These are phyloP conservation scores for Scomber japonicus DNA, from an alignment of 2,113 vertebrate species.

Conservation along the genomic window DNA sequence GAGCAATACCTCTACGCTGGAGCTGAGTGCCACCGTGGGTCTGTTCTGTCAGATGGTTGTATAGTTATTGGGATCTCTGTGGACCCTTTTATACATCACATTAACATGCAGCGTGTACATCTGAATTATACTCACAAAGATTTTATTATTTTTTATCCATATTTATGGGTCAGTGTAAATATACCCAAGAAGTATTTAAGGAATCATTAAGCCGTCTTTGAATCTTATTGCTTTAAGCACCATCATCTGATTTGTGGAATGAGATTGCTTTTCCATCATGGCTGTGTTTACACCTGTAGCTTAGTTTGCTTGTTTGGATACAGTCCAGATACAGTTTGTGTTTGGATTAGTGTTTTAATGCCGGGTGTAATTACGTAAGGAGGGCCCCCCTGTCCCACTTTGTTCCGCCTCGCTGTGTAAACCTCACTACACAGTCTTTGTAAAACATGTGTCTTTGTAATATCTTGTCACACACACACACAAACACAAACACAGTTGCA, in stretches of 20 bases:
- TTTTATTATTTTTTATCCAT: constrained; percentile 22
- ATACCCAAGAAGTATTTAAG: constrained; percentile 34
- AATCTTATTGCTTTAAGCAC: constrained; percentile 29
- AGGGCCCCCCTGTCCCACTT: constrained; percentile 46
- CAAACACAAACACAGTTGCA: not conserved
- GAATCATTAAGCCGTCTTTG: constrained; percentile 33
- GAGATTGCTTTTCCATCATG: constrained; percentile 29
- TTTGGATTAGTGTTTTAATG: constrained; percentile 67
- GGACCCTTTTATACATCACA: constrained; percentile 42
- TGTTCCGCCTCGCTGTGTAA: constrained; percentile 39
- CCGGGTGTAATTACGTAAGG: constrained; percentile 55
- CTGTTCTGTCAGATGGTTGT: constrained; percentile 45
- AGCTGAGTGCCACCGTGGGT: constrained; percentile 37
- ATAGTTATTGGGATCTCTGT: constrained; percentile 42
- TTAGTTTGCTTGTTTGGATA: constrained; percentile 47
- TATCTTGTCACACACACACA: constrained; percentile 40
- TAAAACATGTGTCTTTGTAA: constrained; percentile 55
- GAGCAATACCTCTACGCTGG: constrained; percentile 4
- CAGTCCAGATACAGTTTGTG: constrained; percentile 59
- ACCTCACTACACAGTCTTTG: constrained; percentile 29
- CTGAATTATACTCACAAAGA: constrained; percentile 42
- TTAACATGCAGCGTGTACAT: constrained; percentile 26
- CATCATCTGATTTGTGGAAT: constrained; percentile 28
- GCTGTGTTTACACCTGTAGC: constrained; percentile 56
- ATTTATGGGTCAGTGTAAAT: constrained; percentile 40